phyloP scores from a whole-genome alignment of 2,113 vertebrate genomes.

The Hemichromis elongatus region DNA sequence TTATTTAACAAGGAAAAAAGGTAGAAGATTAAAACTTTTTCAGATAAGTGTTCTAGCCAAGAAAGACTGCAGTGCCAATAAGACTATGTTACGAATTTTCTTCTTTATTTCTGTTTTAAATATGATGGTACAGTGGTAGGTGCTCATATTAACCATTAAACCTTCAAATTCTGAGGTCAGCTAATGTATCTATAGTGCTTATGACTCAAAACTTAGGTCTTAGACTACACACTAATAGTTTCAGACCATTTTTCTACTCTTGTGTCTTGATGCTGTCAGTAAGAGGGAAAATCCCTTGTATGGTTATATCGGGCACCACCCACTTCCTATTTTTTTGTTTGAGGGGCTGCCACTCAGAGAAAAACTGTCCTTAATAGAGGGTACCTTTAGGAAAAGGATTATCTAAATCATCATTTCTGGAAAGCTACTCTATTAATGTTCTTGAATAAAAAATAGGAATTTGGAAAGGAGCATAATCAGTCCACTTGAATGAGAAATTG shows the following conservation, averaged over 20 bases:
- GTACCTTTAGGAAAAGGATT: neutral
- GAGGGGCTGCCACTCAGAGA: neutral
- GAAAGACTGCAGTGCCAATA: neutral
- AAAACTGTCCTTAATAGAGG: neutral
- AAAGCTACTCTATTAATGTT: neutral
- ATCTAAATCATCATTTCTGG: neutral
- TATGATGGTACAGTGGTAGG: neutral
- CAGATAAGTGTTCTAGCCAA: neutral
- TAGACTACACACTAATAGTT: neutral
- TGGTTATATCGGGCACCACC: neutral
- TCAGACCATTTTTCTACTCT: neutral
- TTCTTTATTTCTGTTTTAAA: neutral
- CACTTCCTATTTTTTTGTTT: neutral
- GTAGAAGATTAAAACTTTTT: neutral
- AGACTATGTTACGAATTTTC: neutral
- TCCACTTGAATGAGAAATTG: neutral
- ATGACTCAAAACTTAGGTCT: neutral
- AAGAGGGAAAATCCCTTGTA: neutral
- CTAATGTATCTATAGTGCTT: neutral
- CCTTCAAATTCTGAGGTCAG: neutral
- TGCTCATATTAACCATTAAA: neutral
- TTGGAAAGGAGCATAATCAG: neutral
- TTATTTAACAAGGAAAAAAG: neutral
- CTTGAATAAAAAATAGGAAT: neutral
- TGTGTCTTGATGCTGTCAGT: neutral